Evolutionary conservation across 2,888 invertebrate species (phyloP).

Genomic region (Adelphocoris suturalis): DNA sequence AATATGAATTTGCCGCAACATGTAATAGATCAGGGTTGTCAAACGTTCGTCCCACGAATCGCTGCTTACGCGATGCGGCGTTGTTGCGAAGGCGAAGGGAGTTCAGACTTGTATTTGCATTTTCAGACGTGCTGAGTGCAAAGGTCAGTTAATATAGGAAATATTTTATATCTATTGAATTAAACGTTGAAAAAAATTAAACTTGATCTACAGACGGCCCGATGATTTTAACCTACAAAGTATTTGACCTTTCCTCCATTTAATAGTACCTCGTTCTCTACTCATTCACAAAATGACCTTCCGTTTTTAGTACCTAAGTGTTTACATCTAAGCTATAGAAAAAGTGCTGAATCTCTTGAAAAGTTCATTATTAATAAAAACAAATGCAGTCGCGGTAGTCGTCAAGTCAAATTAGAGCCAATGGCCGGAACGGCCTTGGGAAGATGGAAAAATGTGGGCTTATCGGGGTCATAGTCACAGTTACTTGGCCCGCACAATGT

Average conservation of each 20-base stretch:
- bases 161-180: no score
- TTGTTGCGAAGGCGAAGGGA: no score
- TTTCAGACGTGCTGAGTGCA: no score
- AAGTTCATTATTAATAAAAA: neutral
- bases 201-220: no score
- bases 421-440: constrained; percentile 31
- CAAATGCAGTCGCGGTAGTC: neutral
- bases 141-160: no score
- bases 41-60: no score
- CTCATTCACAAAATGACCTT: neutral
- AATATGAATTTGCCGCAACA: no score
- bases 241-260: neutral
- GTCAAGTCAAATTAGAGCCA: neutral
- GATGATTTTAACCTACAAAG: neutral
- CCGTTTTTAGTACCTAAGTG: neutral
- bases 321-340: neutral
- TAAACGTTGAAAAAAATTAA: no score
- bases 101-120: no score
- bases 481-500: constrained; percentile 52
- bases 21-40: no score
- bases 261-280: neutral
- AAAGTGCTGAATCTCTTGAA: neutral
- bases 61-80: no score
- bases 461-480: constrained; percentile 43
- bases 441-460: constrained; percentile 6